phyloP scores from a whole-genome alignment of 2,888 invertebrate genomes.

The Xanthia icteritia region DNA sequence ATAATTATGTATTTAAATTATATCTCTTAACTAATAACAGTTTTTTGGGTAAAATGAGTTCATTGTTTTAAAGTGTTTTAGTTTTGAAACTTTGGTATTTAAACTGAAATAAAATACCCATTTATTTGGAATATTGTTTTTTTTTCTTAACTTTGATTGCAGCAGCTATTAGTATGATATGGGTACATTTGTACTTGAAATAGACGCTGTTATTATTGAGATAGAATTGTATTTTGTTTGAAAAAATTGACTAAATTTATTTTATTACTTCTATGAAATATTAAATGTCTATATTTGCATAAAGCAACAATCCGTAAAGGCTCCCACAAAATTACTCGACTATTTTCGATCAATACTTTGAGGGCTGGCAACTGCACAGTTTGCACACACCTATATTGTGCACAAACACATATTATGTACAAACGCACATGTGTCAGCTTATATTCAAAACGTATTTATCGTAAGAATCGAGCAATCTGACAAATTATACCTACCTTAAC shows the following conservation, averaged over 20 bases:
- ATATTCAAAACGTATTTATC: not conserved
- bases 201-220: not conserved
- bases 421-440: not conserved
- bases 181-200: slow-evolving; percentile 40
- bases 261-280: not conserved
- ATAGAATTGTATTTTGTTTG: not conserved
- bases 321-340: slow-evolving; percentile 8
- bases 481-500: not conserved
- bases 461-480: slow-evolving; percentile 9
- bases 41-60: slow-evolving; percentile 45
- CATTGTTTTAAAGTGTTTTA: slow-evolving; percentile 22
- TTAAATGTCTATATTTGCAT: slow-evolving; percentile 5
- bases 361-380: not conserved
- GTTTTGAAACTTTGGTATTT: slow-evolving; percentile 40
- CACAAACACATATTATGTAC: not conserved
- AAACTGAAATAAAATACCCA: slow-evolving; percentile 18
- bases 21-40: slow-evolving; percentile 27
- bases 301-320: slow-evolving; percentile 14
- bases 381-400: not conserved
- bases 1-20: slow-evolving; percentile 33
- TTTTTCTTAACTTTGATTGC: slow-evolving; percentile 1
- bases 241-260: no score
- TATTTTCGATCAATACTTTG: not conserved
- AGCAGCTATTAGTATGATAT: slow-evolving; percentile 2
- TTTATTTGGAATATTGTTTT: slow-evolving; percentile 17